phyloP scores from a whole-genome alignment of 1,140 invertebrate genomes.

The Onthophagus taurus region DNA sequence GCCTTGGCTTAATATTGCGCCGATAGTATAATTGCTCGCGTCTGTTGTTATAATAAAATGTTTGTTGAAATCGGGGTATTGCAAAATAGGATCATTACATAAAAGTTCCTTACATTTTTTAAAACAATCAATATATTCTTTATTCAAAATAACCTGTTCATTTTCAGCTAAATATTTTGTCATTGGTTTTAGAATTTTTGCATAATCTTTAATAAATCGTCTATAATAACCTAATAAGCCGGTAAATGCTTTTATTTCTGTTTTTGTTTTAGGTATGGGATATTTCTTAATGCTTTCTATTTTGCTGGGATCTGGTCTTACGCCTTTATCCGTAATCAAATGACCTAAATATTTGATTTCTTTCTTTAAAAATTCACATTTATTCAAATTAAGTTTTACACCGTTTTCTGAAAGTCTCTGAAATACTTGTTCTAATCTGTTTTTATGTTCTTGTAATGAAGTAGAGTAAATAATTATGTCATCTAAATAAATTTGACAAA shows the following conservation, averaged over 20 bases:
- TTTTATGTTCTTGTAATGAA: constrained; percentile 1
- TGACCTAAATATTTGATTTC: constrained; percentile 38
- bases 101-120: background rate
- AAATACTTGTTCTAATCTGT: constrained; percentile 3
- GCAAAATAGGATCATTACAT: background rate
- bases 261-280: constrained; percentile 31
- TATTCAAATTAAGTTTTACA: constrained; percentile 18
- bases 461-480: constrained; percentile 7
- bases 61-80: constrained; percentile 26
- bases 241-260: constrained; percentile 37
- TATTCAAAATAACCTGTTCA: background rate
- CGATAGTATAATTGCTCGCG: constrained; percentile 30
- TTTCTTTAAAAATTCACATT: constrained; percentile 28
- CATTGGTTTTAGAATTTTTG: constrained; percentile 16
- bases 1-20: constrained; percentile 42
- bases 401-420: constrained; percentile 1
- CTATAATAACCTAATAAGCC: constrained; percentile 38
- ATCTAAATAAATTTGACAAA: constrained; percentile 3
- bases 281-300: constrained; percentile 31
- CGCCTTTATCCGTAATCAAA: constrained; percentile 32
- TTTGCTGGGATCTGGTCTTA: constrained; percentile 36
- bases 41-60: constrained; percentile 14
- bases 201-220: constrained; percentile 23
- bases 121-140: background rate
- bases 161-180: constrained; percentile 15